Percentiles rank a stretch among this genome's conserved stretches.
These are phyloP conservation scores for Encarsia formosa DNA, from an alignment of 2,888 invertebrate species.

Conservation along the genomic window DNA sequence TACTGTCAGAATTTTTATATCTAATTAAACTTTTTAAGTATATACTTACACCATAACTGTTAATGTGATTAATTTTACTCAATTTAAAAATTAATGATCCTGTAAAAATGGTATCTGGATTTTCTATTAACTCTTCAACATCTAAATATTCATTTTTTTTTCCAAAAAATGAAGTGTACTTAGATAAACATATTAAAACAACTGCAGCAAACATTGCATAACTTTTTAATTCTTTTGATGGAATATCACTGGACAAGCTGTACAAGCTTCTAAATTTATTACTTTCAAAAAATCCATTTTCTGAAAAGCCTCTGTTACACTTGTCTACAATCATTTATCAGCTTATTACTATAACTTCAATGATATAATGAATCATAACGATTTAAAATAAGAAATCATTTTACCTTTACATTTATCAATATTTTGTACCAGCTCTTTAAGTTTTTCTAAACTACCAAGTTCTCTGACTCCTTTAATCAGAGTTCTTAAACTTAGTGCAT, in stretches of 20 bases:
- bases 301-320: constrained; percentile 40
- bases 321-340: constrained; percentile 31
- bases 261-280: constrained; percentile 52
- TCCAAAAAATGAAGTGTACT: constrained; percentile 58
- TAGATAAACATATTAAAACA: constrained; percentile 61
- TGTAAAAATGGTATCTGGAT: constrained; percentile 51
- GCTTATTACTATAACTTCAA: not conserved
- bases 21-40: too few relatives aligned
- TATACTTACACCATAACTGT: constrained; percentile 62
- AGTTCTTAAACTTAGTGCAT: constrained; percentile 5
- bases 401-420: constrained; percentile 27
- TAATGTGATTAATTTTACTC: constrained; percentile 77
- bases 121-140: constrained; percentile 42
- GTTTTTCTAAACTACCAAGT: constrained; percentile 40
- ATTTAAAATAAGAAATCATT: not conserved
- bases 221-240: constrained; percentile 69
- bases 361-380: not conserved
- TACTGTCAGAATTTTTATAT: too few relatives aligned
- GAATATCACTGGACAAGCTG: constrained; percentile 65
- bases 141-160: constrained; percentile 33
- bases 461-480: constrained; percentile 37
- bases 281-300: constrained; percentile 41
- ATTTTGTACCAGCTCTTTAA: not conserved
- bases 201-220: constrained; percentile 59
- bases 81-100: constrained; percentile 69